Base-by-base conservation (phyloP, 2,888 invertebrate genomes). In the Eueremaeus valkanovi region DNA sequence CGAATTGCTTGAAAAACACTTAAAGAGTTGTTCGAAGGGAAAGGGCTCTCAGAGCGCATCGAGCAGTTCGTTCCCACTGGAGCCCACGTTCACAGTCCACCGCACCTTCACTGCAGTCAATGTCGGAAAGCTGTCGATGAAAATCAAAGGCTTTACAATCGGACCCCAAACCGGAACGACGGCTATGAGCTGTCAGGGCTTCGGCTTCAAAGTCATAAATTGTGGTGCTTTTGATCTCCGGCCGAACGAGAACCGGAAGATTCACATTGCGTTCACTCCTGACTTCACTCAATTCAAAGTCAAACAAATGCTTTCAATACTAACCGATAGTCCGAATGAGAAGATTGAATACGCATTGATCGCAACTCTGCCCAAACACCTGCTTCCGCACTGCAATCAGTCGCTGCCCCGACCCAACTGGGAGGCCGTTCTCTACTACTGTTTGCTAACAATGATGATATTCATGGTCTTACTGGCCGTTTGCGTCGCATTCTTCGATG, bases 71-170 rank as follows among this genome's bases (percentile, higher is more conserved):
- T 72, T 70, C 0, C 66, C 29, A 66, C 33, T 51, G 31, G 63
- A 86, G 73, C 89, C 90, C 3, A 88, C 89, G 83, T 85, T 92
- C 73, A 89, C 89, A 13, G 90, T 92, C 24, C 90, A 90, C 80
- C 88, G 93, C 77, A 88, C 91, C 61, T 95, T 95, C 83, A 88
- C 89, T 13, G 91, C 92, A 29, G 88, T 90, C 80, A 98, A 98
- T 85, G 90, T 91, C n/a, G 97, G 97, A 1, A 91, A 91, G 82
- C 87, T 95, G 79, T 88, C 91, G n/a, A 89, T 97, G 81, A 87
- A 88, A 79, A 88, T 95, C 78, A 86, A 87, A 78, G 87, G 88
- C 73, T 88, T 90, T 80, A 86, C 79, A 84, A 76, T 76, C 21
- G 74, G 74, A 24, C 74, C 74, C 21, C 74, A 58, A 45, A 40